These are phyloP conservation scores for Drosophila diplacantha DNA, from an alignment of 2,888 invertebrate genomes.

Conservation along the genomic window DNA sequence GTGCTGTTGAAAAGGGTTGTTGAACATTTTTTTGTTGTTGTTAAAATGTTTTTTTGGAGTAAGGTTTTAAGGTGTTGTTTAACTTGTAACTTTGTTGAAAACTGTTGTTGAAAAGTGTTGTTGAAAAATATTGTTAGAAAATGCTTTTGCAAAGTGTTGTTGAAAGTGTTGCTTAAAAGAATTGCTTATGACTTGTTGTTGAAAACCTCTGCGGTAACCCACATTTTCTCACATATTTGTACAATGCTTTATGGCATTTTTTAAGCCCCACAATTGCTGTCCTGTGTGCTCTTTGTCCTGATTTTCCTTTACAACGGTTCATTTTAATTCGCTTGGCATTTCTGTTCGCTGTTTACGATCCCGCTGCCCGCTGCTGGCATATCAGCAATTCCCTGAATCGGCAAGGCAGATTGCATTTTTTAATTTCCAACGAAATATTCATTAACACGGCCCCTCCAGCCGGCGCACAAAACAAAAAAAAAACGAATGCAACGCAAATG, in stretches of 20 bases:
- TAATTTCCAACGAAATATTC: conserved; percentile 2
- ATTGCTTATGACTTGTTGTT: background rate
- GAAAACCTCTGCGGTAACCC: too few relatives aligned
- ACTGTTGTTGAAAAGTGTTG: background rate
- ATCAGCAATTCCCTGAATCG: conserved; percentile 3
- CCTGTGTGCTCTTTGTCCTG: too few relatives aligned
- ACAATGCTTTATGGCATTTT: background rate
- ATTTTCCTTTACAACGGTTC: background rate
- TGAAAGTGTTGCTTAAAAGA: background rate
- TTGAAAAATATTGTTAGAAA: background rate
- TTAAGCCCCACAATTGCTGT: background rate
- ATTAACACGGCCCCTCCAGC: background rate
- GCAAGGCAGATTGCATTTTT: conserved; percentile 12
- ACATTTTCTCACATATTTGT: too few relatives aligned
- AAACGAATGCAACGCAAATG: background rate
- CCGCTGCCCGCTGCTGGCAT: background rate
- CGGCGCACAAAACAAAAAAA: background rate
- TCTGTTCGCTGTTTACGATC: background rate
- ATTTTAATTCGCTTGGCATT: background rate
- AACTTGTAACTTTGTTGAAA: background rate
- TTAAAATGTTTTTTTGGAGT: background rate
- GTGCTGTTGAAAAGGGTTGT: background rate
- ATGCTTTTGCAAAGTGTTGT: background rate
- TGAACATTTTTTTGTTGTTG: background rate
- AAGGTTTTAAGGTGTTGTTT: background rate